Evolutionary conservation across 2,113 vertebrate genomes (phyloP).

Genomic region (Todiramphus saurophagus): DNA sequence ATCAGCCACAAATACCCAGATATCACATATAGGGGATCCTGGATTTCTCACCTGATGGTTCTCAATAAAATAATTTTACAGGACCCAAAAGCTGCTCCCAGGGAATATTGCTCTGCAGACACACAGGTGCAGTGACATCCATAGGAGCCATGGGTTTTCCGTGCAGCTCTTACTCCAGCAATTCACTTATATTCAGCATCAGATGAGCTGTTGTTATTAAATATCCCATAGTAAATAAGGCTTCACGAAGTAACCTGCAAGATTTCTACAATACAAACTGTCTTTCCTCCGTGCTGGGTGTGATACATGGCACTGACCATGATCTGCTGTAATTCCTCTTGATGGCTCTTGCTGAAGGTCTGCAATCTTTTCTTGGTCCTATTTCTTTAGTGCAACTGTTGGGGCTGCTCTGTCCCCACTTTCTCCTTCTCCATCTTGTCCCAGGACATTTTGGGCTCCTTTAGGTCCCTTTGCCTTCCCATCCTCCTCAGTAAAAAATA

Average conservation of each 20-base stretch:
- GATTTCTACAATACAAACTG: not conserved
- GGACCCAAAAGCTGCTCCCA: not conserved
- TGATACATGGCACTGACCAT: not conserved
- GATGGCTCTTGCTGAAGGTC: not conserved
- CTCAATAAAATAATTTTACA: not conserved
- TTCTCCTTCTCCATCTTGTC: not conserved
- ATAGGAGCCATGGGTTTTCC: not conserved
- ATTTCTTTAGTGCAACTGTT: not conserved
- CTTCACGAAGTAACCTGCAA: not conserved
- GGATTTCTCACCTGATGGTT: not conserved
- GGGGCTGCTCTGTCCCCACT: not conserved
- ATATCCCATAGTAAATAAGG: not conserved
- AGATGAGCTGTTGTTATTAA: not conserved
- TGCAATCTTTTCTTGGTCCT: not conserved
- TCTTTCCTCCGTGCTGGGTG: not conserved
- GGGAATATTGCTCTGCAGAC: not conserved
- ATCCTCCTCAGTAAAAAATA: not conserved
- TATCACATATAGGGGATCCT: fast-evolving
- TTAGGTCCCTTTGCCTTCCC: not conserved
- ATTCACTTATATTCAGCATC: not conserved
- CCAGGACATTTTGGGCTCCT: not conserved
- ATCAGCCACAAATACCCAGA: not conserved
- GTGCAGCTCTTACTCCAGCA: not conserved
- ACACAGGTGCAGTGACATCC: fast-evolving
- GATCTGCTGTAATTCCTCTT: not conserved